Evolutionary conservation across 1,140 invertebrate species (phyloP), one percentile per base, ranked within the genome.

Genomic region (Andrena cerasifolii): DNA sequence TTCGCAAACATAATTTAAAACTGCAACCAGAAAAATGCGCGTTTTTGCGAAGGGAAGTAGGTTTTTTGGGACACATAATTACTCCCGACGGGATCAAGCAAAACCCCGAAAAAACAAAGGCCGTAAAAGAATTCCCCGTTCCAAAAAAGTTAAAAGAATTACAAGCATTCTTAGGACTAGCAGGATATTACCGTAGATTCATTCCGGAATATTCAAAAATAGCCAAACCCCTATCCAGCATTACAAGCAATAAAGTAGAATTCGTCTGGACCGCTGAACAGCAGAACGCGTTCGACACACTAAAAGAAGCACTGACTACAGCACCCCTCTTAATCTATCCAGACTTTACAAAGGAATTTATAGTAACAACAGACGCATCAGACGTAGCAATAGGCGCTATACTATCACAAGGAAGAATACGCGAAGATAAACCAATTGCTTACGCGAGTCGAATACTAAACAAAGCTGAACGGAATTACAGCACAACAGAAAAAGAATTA

Each of bases 51-150:
- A 40, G 63, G 7, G 80, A 86, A 75, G 73, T 88, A 0, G 12
- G 59, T 47, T 84, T 86, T 40, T 78, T 89, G n/a, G 89, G 88
- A 0, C 82, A 86, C 43, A 21, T 85, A 0, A 78, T 90, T 4
- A 43, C 56, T 3, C 45, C 31, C 12, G 71, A 85, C 12, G 83
- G 87, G 1, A 66, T 89, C 0, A 47, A 56, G 59, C 72, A 82
- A 0, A 74, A 85, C 56, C 78, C 83, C 0, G 49, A 45, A 1
- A 89, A 87, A 66, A 54, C 86, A 3, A 31, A 21, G 45, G 66
- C 72, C 1, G 76, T 83, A 21, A 18, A 14, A 3, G 56, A 82
- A 40, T 82, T 47, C 65, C 82, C 83, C 12, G n/a, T 54, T 14
- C 76, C 84, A 0, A 72, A 53, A 71, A 88, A 59, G 24, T 5